Evolutionary conservation across 2,888 invertebrate species (phyloP).

Genomic region (Eupithecia insigniata): DNA sequence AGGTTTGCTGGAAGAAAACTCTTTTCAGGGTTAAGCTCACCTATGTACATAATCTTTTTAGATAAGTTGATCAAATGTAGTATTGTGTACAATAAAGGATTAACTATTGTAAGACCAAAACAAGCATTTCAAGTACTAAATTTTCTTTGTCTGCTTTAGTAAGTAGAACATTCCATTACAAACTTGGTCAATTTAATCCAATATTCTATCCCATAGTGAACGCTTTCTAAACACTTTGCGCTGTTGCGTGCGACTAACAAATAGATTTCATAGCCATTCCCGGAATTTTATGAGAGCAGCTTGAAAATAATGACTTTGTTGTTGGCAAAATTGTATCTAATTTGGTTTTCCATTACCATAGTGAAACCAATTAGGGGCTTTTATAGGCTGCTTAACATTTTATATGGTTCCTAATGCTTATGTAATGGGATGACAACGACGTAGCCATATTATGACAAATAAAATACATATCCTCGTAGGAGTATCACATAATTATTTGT

Average conservation of each 20-base stretch:
- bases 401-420: slow-evolving; percentile 9
- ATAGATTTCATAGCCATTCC: slow-evolving; percentile 62
- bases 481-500: neutral
- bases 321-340: slow-evolving; percentile 42
- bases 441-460: slow-evolving; percentile 8
- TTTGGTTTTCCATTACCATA: slow-evolving; percentile 31
- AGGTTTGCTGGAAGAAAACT: too few species aligned
- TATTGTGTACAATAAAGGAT: too few species aligned
- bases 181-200: slow-evolving; percentile 9
- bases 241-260: slow-evolving; percentile 61
- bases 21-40: too few species aligned
- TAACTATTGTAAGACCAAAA: neutral
- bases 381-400: slow-evolving; percentile 18
- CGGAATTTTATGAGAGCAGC: slow-evolving; percentile 64
- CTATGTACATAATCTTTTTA: too few species aligned
- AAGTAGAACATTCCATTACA: neutral
- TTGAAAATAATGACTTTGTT: slow-evolving; percentile 61
- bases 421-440: slow-evolving; percentile 3
- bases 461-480: slow-evolving; percentile 6
- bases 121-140: neutral
- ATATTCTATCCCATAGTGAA: slow-evolving; percentile 11
- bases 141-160: neutral
- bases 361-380: slow-evolving; percentile 25
- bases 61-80: too few species aligned
- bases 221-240: slow-evolving; percentile 15